Evolutionary conservation across 1,140 invertebrate genomes (phyloP), one percentile per base, ranked within the genome.

Genomic region (Listronotus oregonensis): DNA sequence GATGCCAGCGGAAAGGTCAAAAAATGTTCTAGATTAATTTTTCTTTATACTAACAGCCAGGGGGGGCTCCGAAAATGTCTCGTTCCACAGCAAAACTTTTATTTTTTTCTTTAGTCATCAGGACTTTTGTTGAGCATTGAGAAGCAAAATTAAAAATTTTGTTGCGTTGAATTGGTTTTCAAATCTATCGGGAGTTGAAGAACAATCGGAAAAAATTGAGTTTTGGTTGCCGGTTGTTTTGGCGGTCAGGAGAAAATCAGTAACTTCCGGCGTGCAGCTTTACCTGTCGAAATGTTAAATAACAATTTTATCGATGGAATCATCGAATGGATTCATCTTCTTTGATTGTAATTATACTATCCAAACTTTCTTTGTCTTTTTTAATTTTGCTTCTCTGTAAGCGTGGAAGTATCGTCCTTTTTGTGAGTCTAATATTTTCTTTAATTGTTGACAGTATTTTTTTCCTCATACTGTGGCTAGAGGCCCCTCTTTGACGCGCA

Each of bases 1-100:
- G 72, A 71, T 66, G 75, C 66, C 21, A 77, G 63, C 47, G 73
- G 73, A 71, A 71, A 77, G 18, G 69, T 61, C 44, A 73, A 56
- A 46, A 67, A 72, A 50, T 44, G 55, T 63, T 71, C 71, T 15
- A 74, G 31, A 66, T 76, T 64, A 50, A 74, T 76, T 72, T 65
- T 76, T 64, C 18, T 71, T 68, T 9, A 75, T 32, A 69, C 51
- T 56, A 54, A 77, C 63, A 61, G 69, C 72, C 43, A 75, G 54
- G 46, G 73, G 50, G 47, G 65, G 59, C n/a, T 15, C 72, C 71
- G 64, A 75, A 75, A 57, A 77, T 71, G 71, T 76, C 72, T 56
- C 73, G 67, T 49, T 74, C 71, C 58, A 77, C 42, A 66, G 32
- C 37, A 60, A 52, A 17, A 75, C 61, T 72, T 37, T 66, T 56